phyloP scores from a whole-genome alignment of 2,888 invertebrate species.

The Macroteleia sp. region DNA sequence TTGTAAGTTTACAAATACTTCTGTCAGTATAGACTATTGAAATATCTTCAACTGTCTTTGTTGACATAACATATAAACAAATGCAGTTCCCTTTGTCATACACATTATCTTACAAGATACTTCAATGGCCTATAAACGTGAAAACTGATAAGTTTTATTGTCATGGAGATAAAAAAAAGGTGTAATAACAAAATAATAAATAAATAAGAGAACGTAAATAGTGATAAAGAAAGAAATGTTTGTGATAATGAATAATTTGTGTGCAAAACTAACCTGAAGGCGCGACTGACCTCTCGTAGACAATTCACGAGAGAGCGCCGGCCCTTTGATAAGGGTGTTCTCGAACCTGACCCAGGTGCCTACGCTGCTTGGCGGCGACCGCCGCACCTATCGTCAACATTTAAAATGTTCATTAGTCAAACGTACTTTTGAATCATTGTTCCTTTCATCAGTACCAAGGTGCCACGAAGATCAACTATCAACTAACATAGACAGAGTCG shows the following conservation, averaged over 20 bases:
- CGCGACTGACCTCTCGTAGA: conserved; percentile 76
- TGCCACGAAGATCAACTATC: conserved; percentile 52
- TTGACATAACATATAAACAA: too few species aligned
- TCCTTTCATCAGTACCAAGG: conserved; percentile 44
- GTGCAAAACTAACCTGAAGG: conserved; percentile 83
- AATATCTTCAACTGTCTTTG: too few species aligned
- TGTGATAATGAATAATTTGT: conserved; percentile 72
- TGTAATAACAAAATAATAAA: neutral
- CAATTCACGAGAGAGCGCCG: conserved; percentile 89
- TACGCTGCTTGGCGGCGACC: conserved; percentile 91
- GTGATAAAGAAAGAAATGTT: conserved; percentile 18
- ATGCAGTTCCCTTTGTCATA: too few species aligned
- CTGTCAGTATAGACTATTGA: too few species aligned
- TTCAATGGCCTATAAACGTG: too few species aligned
- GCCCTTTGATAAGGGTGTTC: conserved; percentile 99
- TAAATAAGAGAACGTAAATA: conserved; percentile 4
- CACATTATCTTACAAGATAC: too few species aligned
- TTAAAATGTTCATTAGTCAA: conserved; percentile 69
- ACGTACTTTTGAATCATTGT: conserved; percentile 24
- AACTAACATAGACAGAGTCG: conserved; percentile 21
- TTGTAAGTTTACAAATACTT: too few species aligned
- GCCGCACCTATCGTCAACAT: conserved; percentile 91
- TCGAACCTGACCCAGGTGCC: conserved; percentile 94
- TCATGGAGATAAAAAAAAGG: too few species aligned
- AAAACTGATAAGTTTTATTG: too few species aligned